phyloP scores from a whole-genome alignment of 2,888 invertebrate species.

The Nudaria mundana region DNA sequence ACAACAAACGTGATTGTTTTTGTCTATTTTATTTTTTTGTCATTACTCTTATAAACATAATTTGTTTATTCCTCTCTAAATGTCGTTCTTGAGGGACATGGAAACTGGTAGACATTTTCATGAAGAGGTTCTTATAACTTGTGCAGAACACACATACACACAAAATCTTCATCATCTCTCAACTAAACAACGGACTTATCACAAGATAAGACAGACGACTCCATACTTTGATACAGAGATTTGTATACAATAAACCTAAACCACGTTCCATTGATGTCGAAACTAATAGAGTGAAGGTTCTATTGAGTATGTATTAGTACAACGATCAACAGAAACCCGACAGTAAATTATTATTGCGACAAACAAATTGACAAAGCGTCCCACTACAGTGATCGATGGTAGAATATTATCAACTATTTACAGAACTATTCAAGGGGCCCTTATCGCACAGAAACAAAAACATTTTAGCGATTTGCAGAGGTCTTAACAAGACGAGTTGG shows the following conservation, averaged over 20 bases:
- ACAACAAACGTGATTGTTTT: too few species aligned
- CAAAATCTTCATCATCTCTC: too few species aligned
- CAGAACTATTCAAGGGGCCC: conserved; percentile 37
- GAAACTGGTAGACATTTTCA: too few species aligned
- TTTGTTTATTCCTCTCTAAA: too few species aligned
- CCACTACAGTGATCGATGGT: conserved; percentile 32
- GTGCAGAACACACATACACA: too few species aligned
- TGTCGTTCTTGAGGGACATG: too few species aligned
- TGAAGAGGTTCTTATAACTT: too few species aligned
- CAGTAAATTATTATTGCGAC: conserved; percentile 18
- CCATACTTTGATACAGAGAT: conserved; percentile 17
- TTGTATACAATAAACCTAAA: conserved; percentile 29
- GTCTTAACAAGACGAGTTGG: conserved; percentile 59
- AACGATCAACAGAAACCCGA: conserved; percentile 14
- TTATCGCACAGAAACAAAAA: conserved; percentile 58
- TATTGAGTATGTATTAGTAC: conserved; percentile 14
- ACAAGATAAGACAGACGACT: conserved; percentile 27
- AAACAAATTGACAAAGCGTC: conserved; percentile 24
- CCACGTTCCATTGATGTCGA: conserved; percentile 28
- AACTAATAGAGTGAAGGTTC: conserved; percentile 14
- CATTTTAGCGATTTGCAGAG: conserved; percentile 51
- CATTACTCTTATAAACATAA: too few species aligned
- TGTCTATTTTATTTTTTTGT: too few species aligned
- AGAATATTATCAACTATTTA: conserved; percentile 37
- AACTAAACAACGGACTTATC: too few species aligned